A percentile compares a stretch with the other conserved stretches of the same genome.
Conservation (phyloP, 1,140 invertebrate genomes). For the Saccostrea echinata region DNA sequence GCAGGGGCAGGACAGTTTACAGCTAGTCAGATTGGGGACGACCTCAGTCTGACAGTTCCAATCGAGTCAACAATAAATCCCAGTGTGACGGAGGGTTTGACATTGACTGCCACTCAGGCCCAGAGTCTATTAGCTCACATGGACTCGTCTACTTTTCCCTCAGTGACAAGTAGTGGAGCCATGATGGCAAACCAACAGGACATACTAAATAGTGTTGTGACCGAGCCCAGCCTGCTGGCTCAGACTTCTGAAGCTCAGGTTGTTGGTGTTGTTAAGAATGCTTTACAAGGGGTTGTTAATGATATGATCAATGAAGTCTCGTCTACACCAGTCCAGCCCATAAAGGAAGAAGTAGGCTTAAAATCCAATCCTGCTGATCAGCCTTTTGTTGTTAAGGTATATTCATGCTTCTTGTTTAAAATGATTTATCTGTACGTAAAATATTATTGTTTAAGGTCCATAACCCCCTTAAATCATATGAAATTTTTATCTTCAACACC, state of each 20-base stretch:
- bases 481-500: no score
- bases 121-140: constrained; percentile 15
- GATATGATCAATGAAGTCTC: constrained; percentile 39
- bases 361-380: constrained; percentile 36
- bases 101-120: background rate
- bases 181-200: constrained; percentile 19
- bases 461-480: no score
- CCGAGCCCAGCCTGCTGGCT: background rate
- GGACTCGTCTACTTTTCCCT: background rate
- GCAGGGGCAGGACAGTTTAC: constrained; percentile 36
- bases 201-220: constrained; percentile 15
- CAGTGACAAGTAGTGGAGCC: background rate
- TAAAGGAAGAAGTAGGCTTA: constrained; percentile 45
- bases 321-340: background rate
- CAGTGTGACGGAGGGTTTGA: constrained; percentile 11
- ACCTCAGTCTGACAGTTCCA: constrained; percentile 47
- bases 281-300: constrained; percentile 52
- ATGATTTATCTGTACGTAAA: no score
- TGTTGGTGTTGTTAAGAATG: constrained; percentile 51
- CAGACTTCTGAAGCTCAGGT: constrained; percentile 9
- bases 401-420: background rate
- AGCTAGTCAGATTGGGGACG: constrained; percentile 35
- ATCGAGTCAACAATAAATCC: constrained; percentile 46
- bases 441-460: no score
- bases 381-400: constrained; percentile 59